Evolutionary conservation across 2,888 invertebrate genomes (phyloP).

Genomic region (Palloptera scutellata): DNA sequence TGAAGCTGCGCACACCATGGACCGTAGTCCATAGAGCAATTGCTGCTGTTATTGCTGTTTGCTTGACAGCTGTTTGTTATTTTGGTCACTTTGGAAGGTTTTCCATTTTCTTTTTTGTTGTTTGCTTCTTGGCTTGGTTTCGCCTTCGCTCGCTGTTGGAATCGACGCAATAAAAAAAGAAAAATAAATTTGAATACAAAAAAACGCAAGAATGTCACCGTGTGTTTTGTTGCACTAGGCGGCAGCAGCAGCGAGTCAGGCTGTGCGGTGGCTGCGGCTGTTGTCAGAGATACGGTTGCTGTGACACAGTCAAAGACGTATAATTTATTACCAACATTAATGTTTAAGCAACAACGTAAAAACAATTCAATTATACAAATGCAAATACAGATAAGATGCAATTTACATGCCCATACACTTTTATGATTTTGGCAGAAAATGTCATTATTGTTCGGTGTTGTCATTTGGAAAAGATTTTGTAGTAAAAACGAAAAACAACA

Average conservation of each 20-base stretch:
- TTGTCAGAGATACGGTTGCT: constrained; percentile 21
- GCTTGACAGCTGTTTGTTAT: background rate
- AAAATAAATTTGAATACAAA: constrained; percentile 9
- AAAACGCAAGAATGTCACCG: constrained; percentile 33
- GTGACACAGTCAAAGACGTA: constrained; percentile 47
- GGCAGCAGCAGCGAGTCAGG: constrained; percentile 5
- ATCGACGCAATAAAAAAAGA: background rate
- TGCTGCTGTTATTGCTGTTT: constrained; percentile 15
- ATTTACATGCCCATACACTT: constrained; percentile 24
- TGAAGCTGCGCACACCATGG: no score
- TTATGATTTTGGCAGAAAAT: constrained; percentile 18
- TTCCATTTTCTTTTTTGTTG: background rate
- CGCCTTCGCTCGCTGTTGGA: no score
- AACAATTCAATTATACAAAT: constrained; percentile 59
- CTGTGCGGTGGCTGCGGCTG: constrained; percentile 8
- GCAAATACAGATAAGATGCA: constrained; percentile 43
- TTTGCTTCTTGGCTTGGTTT: background rate
- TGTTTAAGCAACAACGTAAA: constrained; percentile 54
- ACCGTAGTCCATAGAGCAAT: no score
- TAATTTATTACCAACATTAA: constrained; percentile 57
- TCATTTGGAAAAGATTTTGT: no score
- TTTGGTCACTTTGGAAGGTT: background rate
- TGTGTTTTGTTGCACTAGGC: constrained; percentile 7
- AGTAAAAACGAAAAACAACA: no score
- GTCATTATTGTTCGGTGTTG: no score